These are phyloP conservation scores for Autographa pulchrina DNA, from an alignment of 2,888 invertebrate genomes.

Conservation along the genomic window DNA sequence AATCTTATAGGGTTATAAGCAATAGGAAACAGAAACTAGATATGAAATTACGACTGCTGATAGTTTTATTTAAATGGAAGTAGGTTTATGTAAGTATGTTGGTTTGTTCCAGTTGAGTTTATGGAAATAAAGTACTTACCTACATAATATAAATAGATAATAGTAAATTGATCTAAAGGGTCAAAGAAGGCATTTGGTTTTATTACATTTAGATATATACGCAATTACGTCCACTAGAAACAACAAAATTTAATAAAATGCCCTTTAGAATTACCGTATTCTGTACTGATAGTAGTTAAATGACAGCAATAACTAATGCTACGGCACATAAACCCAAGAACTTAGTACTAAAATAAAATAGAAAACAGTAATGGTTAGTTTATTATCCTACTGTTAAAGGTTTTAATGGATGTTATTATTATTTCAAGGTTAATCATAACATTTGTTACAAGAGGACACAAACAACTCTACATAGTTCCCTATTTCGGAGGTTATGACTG, in stretches of 20 bases:
- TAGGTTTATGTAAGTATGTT: constrained; percentile 2
- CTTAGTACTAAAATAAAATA: neutral
- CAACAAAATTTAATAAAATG: too few relatives aligned
- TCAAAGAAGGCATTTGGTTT: too few relatives aligned
- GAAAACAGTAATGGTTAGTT: neutral
- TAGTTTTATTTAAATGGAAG: neutral
- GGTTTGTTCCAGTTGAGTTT: neutral
- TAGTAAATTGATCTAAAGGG: too few relatives aligned
- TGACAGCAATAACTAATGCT: too few relatives aligned
- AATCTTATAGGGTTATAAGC: constrained; percentile 5
- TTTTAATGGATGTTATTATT: neutral
- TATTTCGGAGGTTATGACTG: too few relatives aligned
- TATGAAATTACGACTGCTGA: neutral
- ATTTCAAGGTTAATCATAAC: neutral
- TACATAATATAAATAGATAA: too few relatives aligned
- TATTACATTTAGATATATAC: too few relatives aligned
- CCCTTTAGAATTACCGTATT: too few relatives aligned
- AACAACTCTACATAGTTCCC: too few relatives aligned
- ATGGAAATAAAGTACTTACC: neutral
- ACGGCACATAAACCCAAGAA: too few relatives aligned
- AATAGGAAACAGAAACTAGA: neutral
- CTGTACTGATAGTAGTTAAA: too few relatives aligned
- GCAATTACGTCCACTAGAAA: too few relatives aligned
- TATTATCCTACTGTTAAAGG: neutral
- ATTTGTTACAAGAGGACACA: neutral